phyloP scores from a whole-genome alignment of 2,113 vertebrate species.

The Polyodon spathula region DNA sequence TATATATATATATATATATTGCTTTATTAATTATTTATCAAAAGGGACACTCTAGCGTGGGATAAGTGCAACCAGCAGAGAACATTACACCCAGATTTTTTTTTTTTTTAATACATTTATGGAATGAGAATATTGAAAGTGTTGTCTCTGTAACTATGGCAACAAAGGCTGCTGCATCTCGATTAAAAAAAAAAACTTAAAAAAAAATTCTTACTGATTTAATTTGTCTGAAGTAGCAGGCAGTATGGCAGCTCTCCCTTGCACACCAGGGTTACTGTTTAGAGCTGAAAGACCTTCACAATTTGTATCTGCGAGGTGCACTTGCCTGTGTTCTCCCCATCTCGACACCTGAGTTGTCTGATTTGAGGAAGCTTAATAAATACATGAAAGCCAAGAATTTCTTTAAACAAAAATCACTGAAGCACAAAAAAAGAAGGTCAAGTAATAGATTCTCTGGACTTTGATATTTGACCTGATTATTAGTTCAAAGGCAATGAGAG shows the following conservation, averaged over 20 bases:
- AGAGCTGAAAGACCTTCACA: no score
- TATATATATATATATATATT: constrained; percentile 8
- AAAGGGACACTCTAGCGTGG: constrained; percentile 34
- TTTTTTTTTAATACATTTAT: neutral
- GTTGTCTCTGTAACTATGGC: no score
- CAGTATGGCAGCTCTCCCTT: no score
- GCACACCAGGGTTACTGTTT: no score
- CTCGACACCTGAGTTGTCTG: constrained; percentile 20
- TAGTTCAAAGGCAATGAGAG: constrained; percentile 24
- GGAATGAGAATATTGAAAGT: no score
- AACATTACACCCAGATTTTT: constrained; percentile 18
- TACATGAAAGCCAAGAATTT: constrained; percentile 41
- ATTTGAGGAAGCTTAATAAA: constrained; percentile 27
- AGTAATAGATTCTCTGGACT: constrained; percentile 41
- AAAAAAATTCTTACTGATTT: no score
- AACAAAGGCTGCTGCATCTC: no score
- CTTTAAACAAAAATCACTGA: constrained; percentile 31
- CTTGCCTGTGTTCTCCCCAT: neutral
- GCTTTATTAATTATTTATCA: constrained; percentile 47
- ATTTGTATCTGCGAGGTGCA: neutral
- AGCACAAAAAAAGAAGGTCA: constrained; percentile 47
- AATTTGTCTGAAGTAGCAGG: no score
- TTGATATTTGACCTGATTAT: constrained; percentile 50
- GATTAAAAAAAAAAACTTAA: no score
- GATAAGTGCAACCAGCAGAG: constrained; percentile 14